These are phyloP conservation scores for Oikopleura dioica DNA, from an alignment of 23 tunicate species.

Conservation along the genomic window DNA sequence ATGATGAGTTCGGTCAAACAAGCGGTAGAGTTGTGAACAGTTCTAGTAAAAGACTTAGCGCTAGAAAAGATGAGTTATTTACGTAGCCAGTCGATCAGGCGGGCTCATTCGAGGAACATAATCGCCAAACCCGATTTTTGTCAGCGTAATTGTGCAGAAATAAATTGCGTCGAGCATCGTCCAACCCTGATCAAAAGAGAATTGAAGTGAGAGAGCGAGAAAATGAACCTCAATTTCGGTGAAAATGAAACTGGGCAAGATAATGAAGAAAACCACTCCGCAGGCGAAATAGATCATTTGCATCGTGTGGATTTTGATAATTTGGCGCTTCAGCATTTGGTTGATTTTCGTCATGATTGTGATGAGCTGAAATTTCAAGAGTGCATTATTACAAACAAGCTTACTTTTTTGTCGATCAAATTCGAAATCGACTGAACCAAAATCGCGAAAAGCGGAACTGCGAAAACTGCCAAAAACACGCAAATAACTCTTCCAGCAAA, in stretches of 20 bases:
- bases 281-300: background rate
- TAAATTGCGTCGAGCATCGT: background rate
- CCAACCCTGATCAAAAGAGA: no score
- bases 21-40: background rate
- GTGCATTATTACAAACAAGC: no score
- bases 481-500: background rate
- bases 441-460: conserved; percentile 4
- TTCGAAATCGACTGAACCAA: background rate
- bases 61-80: background rate
- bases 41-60: background rate
- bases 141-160: background rate
- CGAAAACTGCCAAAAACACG: background rate
- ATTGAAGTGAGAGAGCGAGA: no score
- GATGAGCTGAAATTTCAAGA: no score
- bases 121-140: conserved; percentile 8
- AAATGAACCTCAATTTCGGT: no score
- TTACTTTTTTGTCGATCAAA: background rate
- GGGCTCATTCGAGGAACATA: background rate
- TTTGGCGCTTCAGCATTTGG: no score
- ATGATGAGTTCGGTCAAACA: background rate
- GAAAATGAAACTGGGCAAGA: background rate
- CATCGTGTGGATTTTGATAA: no score
- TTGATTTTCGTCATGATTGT: no score
- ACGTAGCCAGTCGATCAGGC: background rate
- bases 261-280: background rate